Conservation (phyloP, 2,888 invertebrate species). For the Brachyptera putata region DNA sequence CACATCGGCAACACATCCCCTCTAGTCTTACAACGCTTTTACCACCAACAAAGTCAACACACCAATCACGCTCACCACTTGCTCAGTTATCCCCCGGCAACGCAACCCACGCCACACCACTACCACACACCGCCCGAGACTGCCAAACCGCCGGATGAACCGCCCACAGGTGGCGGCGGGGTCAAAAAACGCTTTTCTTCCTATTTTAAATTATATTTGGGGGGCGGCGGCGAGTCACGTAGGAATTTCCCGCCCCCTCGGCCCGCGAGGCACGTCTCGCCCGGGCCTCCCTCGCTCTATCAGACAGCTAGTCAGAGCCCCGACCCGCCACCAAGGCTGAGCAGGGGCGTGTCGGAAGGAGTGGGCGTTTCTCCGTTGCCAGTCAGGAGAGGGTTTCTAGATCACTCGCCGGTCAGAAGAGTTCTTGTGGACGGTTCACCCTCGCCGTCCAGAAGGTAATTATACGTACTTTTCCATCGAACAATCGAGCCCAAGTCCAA, state of each 20-base stretch:
- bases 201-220: constrained; percentile 74
- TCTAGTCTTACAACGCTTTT: constrained; percentile 71
- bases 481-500: too few relatives aligned
- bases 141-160: constrained; percentile 18
- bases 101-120: background rate
- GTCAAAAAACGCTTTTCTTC: constrained; percentile 75
- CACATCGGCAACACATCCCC: constrained; percentile 69
- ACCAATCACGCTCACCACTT: constrained; percentile 42
- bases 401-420: constrained; percentile 42
- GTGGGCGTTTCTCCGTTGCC: constrained; percentile 47
- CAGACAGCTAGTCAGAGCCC: constrained; percentile 52
- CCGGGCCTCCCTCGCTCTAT: constrained; percentile 31
- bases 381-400: constrained; percentile 55
- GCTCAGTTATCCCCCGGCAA: constrained; percentile 16
- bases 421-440: constrained; percentile 46
- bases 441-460: constrained; percentile 52
- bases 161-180: constrained; percentile 22
- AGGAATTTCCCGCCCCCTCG: constrained; percentile 40
- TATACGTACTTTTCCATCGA: too few relatives aligned
- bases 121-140: background rate
- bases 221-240: constrained; percentile 34
- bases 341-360: constrained; percentile 38
- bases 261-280: constrained; percentile 36
- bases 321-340: constrained; percentile 55
- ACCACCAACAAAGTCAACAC: constrained; percentile 71